phyloP scores from a whole-genome alignment of 1,140 invertebrate species.

The Argopecten irradians region DNA sequence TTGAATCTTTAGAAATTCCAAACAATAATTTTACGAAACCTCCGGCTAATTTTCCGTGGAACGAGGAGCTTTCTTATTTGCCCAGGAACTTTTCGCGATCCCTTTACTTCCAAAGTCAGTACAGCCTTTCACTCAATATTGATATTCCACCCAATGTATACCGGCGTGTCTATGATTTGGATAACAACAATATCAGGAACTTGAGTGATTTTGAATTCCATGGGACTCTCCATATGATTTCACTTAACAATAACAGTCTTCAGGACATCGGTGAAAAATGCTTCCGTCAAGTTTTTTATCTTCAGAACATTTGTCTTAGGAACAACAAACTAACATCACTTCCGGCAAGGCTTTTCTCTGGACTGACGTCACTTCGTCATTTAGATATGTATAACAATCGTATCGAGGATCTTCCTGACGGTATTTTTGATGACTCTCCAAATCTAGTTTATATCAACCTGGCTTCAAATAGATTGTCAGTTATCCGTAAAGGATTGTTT shows the following conservation, averaged over 20 bases:
- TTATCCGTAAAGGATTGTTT: constrained; percentile 49
- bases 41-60: constrained; percentile 58
- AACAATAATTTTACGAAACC: constrained; percentile 52
- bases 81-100: constrained; percentile 54
- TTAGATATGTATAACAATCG: constrained; percentile 50
- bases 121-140: constrained; percentile 44
- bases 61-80: constrained; percentile 24
- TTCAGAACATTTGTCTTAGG: constrained; percentile 56
- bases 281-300: constrained; percentile 47
- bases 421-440: constrained; percentile 43
- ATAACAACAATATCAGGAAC: constrained; percentile 56
- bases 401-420: constrained; percentile 33
- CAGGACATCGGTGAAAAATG: constrained; percentile 39
- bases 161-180: constrained; percentile 48
- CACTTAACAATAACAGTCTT: constrained; percentile 50
- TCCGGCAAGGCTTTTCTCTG: constrained; percentile 42
- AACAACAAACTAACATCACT: constrained; percentile 48
- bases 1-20: constrained; percentile 59
- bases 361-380: constrained; percentile 37
- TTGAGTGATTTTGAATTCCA: constrained; percentile 50
- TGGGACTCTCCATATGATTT: constrained; percentile 57
- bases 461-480: constrained; percentile 47
- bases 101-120: constrained; percentile 52
- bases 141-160: constrained; percentile 50
- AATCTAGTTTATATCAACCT: constrained; percentile 50